Evolutionary conservation across 2,888 invertebrate genomes (phyloP).

Genomic region (Callinectes sapidus): DNA sequence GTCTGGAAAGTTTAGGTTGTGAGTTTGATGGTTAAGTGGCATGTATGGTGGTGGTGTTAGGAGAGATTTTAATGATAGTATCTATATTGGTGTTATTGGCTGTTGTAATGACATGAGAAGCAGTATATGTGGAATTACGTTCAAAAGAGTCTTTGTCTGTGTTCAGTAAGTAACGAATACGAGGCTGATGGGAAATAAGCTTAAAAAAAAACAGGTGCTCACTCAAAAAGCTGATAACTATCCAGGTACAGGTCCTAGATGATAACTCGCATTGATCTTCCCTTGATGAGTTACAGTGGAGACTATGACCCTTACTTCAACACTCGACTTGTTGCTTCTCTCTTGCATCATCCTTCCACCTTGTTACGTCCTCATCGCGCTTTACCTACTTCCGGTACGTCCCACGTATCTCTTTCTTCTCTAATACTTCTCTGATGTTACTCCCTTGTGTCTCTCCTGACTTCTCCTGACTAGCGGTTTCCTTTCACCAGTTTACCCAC

Average conservation of each 20-base stretch:
- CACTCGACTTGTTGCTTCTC: background rate
- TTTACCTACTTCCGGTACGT: background rate
- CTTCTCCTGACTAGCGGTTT: background rate
- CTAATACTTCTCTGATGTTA: too few species aligned
- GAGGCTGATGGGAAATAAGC: background rate
- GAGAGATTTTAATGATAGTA: background rate
- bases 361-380: background rate
- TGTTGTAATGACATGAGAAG: background rate
- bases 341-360: conserved; percentile 17
- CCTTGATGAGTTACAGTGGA: background rate
- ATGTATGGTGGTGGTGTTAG: background rate
- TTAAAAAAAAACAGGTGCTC: background rate
- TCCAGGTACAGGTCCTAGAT: background rate
- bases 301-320: background rate
- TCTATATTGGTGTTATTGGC: background rate
- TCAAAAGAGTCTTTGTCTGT: background rate
- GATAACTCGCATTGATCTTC: background rate
- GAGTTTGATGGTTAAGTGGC: background rate
- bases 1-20: conserved; percentile 11
- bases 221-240: background rate
- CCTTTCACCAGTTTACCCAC: background rate
- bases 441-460: too few species aligned
- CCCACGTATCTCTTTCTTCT: too few species aligned
- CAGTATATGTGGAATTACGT: background rate
- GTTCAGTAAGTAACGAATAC: background rate